Evolutionary conservation across 92 coral and sea anemone genomes (phyloP).

Genomic region (Zoanthus sansibaricus): DNA sequence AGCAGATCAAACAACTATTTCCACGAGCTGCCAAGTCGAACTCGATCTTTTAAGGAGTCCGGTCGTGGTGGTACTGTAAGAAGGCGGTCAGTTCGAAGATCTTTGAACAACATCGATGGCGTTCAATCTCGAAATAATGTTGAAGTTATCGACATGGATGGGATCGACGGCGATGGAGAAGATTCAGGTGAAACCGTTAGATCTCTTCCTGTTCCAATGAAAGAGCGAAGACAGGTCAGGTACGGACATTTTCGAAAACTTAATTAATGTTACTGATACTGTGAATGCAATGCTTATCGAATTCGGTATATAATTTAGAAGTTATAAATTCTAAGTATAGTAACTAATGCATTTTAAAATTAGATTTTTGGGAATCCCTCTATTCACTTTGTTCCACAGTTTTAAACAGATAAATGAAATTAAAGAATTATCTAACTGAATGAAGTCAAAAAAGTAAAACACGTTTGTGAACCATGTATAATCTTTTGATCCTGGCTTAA

Average conservation of each 20-base stretch:
- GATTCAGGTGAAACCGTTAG: conserved; percentile 53
- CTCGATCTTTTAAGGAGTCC: conserved; percentile 19
- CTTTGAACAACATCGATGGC: conserved; percentile 4
- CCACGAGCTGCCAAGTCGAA: conserved; percentile 31
- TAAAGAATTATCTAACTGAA: too few species aligned
- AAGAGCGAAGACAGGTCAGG: conserved; percentile 65
- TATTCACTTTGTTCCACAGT: too few species aligned
- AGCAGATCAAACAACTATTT: conserved; percentile 42
- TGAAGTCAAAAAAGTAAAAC: too few species aligned
- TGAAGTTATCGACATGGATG: conserved; percentile 64
- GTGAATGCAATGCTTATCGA: too few species aligned
- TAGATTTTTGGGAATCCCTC: too few species aligned
- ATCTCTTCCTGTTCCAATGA: conserved; percentile 70
- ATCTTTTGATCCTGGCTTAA: too few species aligned
- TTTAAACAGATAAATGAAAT: too few species aligned
- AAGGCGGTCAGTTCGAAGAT: conserved; percentile 37
- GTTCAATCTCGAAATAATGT: conserved; percentile 30
- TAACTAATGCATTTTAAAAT: too few species aligned
- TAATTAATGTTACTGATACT: too few species aligned
- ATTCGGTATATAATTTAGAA: too few species aligned
- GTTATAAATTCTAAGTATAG: too few species aligned
- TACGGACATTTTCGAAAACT: background rate
- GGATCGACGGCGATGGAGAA: conserved; percentile 39
- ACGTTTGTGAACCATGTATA: too few species aligned
- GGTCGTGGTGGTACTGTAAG: conserved; percentile 8